A percentile compares a stretch with the other conserved stretches of the same genome.
These are phyloP conservation scores for Aulostomus chinensis DNA, from an alignment of 2,797 vertebrate species.

Conservation along the genomic window DNA sequence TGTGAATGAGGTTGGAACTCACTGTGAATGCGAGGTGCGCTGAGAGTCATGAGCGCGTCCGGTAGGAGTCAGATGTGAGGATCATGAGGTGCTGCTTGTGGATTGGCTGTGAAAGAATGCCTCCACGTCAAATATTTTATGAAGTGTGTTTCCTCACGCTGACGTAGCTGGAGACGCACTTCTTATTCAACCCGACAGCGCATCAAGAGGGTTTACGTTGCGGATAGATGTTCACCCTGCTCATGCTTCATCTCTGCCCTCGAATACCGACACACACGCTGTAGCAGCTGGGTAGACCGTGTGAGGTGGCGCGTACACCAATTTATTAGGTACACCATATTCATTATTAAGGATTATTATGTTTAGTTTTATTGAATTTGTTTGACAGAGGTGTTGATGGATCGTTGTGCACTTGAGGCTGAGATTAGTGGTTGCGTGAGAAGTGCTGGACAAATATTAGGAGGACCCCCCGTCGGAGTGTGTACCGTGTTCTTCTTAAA, in stretches of 20 bases:
- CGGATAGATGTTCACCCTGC: conserved; percentile 23
- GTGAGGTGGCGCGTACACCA: no score
- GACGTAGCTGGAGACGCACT: conserved; percentile 16
- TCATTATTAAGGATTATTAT: no score
- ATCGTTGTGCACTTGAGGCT: no score
- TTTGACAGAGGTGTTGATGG: no score
- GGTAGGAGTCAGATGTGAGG: conserved; percentile 4
- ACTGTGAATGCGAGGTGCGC: not conserved
- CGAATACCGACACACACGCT: conserved; percentile 10
- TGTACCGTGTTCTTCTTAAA: no score
- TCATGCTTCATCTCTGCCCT: conserved; percentile 14
- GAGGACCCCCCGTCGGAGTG: no score
- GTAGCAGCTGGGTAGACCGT: conserved; percentile 11
- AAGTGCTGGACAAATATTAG: no score
- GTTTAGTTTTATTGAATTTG: no score
- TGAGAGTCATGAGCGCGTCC: not conserved
- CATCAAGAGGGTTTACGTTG: conserved; percentile 31
- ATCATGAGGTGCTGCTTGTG: conserved; percentile 51
- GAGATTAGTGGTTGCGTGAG: no score
- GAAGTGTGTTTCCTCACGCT: conserved; percentile 17
- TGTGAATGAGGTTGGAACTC: no score
- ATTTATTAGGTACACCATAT: no score
- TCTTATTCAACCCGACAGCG: conserved; percentile 36
- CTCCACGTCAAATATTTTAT: conserved; percentile 26
- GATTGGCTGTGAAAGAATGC: conserved; percentile 31